A percentile compares a stretch with the other conserved stretches of the same genome.
These are phyloP conservation scores for Lonchura striata DNA, from an alignment of 2,113 vertebrate species.

Conservation along the genomic window DNA sequence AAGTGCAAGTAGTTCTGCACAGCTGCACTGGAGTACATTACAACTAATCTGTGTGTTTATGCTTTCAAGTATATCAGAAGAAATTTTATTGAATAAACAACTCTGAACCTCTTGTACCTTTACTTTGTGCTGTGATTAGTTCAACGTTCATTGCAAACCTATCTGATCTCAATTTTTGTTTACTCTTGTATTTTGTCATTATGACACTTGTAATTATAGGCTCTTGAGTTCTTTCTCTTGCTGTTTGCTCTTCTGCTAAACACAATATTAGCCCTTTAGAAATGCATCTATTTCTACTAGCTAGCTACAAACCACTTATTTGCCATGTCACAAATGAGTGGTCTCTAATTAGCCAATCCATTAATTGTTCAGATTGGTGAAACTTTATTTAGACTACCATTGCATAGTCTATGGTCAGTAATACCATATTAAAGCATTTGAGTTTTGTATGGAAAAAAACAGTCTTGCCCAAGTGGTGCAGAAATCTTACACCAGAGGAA, in stretches of 20 bases:
- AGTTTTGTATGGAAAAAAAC: neutral
- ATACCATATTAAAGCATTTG: neutral
- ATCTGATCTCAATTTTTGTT: slow-evolving; percentile 37
- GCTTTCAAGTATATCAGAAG: neutral
- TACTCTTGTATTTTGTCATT: slow-evolving; percentile 36
- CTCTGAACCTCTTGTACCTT: neutral
- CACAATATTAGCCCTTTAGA: slow-evolving; percentile 14
- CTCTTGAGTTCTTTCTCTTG: neutral
- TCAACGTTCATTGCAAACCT: neutral
- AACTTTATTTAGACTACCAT: neutral
- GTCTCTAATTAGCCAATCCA: neutral
- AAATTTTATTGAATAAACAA: neutral
- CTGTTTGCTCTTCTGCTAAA: slow-evolving; percentile 22
- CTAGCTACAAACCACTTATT: neutral
- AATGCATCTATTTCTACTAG: neutral
- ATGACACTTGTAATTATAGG: slow-evolving; percentile 29
- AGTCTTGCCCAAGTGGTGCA: neutral
- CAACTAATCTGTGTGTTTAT: neutral
- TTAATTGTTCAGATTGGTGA: neutral
- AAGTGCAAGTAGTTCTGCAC: neutral
- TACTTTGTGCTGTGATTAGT: neutral
- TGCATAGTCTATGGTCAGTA: neutral
- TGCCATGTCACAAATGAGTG: neutral
- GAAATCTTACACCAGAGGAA: neutral
- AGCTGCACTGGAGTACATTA: neutral